phyloP scores from a whole-genome alignment of 30 jellyfish, hydroid and myxozoan genomes.

The Aurelia coerulea region DNA sequence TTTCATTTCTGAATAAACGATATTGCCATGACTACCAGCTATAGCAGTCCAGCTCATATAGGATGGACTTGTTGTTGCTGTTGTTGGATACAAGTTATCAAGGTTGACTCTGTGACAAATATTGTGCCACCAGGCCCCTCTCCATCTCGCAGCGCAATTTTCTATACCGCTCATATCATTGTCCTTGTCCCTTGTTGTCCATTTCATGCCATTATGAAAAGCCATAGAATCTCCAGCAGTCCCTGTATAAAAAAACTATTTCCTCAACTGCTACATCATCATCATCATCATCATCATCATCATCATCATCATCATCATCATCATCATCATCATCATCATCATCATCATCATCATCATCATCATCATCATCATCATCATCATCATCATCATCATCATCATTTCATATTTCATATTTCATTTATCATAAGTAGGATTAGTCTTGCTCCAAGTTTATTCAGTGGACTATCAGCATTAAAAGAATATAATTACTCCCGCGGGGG shows the following conservation, averaged over 20 bases:
- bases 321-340: too few species aligned
- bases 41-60: constrained; percentile 30
- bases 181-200: constrained; percentile 62
- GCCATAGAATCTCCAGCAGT: constrained; percentile 58
- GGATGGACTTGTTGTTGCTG: constrained; percentile 26
- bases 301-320: too few species aligned
- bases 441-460: too few species aligned
- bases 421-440: too few species aligned
- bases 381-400: too few species aligned
- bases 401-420: too few species aligned
- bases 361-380: too few species aligned
- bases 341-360: too few species aligned
- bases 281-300: too few species aligned
- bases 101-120: constrained; percentile 24
- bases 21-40: constrained; percentile 1
- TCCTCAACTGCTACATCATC: too few species aligned
- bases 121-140: constrained; percentile 72
- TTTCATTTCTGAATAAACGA: constrained; percentile 37
- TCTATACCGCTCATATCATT: constrained; percentile 3
- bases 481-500: too few species aligned
- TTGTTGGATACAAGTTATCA: constrained; percentile 47
- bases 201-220: constrained; percentile 45
- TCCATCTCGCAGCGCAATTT: constrained; percentile 41
- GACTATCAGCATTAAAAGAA: too few species aligned
- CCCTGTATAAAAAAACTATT: constrained; percentile 10